These are phyloP conservation scores for Vespertilio murinus DNA, from an alignment of 2,797 vertebrate genomes.

Conservation along the genomic window DNA sequence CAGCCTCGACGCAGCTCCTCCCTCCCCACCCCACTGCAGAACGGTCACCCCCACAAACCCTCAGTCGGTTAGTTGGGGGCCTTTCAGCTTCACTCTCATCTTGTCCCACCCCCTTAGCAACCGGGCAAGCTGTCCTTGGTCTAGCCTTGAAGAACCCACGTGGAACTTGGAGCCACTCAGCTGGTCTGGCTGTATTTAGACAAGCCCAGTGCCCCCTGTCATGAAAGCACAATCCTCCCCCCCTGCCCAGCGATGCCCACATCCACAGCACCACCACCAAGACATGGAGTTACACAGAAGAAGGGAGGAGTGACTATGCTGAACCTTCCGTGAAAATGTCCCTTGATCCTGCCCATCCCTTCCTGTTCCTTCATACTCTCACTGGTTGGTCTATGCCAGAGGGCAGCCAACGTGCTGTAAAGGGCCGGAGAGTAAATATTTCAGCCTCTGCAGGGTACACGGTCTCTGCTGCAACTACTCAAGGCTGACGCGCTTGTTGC, in stretches of 20 bases:
- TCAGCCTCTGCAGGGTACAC: neutral
- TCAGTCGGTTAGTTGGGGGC: neutral
- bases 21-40: neutral
- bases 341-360: neutral
- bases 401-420: neutral
- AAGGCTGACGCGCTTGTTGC: neutral
- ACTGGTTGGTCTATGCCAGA: neutral
- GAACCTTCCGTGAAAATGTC: neutral
- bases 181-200: neutral
- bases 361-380: neutral
- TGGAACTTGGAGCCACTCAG: neutral
- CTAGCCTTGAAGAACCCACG: neutral
- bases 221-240: neutral
- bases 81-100: neutral
- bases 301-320: fast-evolving
- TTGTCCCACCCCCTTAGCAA: neutral
- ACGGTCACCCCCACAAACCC: neutral
- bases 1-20: neutral
- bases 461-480: neutral
- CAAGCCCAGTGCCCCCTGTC: neutral
- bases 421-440: neutral
- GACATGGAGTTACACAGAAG: neutral
- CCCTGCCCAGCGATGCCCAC: neutral
- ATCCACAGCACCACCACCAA: neutral
- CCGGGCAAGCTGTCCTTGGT: neutral